Evolutionary conservation across 2,888 invertebrate genomes (phyloP).

Genomic region (Timema cristinae): DNA sequence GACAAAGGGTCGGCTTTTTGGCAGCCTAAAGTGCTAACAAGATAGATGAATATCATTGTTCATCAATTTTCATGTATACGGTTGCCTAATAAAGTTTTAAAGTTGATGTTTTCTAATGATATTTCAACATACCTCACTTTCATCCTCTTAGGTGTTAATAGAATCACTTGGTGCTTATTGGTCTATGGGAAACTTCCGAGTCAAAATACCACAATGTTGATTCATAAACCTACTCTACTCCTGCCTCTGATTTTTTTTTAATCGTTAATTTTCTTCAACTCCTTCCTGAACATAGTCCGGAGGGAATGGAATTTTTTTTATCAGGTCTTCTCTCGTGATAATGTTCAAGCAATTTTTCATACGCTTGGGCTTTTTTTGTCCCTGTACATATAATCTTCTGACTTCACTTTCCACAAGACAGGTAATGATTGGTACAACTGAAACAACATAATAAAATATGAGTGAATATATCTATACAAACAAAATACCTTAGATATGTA

Average conservation of each 20-base stretch:
- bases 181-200: background rate
- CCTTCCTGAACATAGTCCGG: background rate
- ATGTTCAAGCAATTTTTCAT: background rate
- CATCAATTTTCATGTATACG: background rate
- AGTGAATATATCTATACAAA: too few relatives aligned
- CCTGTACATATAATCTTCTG: background rate
- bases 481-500: too few relatives aligned
- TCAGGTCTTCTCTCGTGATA: background rate
- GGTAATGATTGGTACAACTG: too few relatives aligned
- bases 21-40: background rate
- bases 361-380: conserved; percentile 1
- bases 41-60: background rate
- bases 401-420: conserved; percentile 7
- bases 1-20: background rate
- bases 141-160: background rate
- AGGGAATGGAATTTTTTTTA: background rate
- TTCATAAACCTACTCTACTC: background rate
- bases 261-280: background rate
- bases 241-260: background rate
- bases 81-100: background rate
- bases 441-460: too few relatives aligned
- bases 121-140: background rate
- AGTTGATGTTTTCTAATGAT: background rate
- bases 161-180: background rate
- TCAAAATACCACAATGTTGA: background rate